Evolutionary conservation across 1,140 invertebrate genomes (phyloP).

Genomic region (Diorhabda carinulata): DNA sequence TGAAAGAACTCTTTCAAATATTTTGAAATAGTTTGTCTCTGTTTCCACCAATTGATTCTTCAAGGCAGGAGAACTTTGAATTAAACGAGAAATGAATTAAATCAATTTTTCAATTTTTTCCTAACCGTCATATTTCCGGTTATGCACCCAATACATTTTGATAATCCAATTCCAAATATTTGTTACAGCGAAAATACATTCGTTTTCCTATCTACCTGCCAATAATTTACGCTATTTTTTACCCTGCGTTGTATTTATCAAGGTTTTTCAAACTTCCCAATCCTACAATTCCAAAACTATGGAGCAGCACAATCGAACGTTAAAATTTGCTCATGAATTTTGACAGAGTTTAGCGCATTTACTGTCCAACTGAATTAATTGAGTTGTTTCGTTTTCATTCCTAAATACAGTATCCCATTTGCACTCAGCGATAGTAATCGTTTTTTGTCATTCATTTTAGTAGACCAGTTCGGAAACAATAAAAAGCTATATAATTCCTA

Average conservation of each 20-base stretch:
- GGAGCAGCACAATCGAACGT: not conserved
- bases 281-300: too few species aligned
- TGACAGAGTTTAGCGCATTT: not conserved
- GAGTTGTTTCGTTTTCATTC: not conserved
- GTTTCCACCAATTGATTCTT: too few species aligned
- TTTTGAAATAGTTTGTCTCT: too few species aligned
- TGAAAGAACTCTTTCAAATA: too few species aligned
- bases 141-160: too few species aligned
- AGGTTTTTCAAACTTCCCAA: not conserved
- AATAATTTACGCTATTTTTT: not conserved
- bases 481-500: too few species aligned
- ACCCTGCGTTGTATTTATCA: not conserved
- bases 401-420: conserved; percentile 2
- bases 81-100: too few species aligned
- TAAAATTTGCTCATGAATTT: not conserved
- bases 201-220: not conserved
- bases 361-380: not conserved
- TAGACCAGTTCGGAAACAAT: not conserved
- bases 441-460: not conserved
- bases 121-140: too few species aligned
- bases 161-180: too few species aligned
- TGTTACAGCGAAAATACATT: too few species aligned
- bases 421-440: not conserved
- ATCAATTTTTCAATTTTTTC: too few species aligned
- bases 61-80: too few species aligned